Base-by-base conservation (phyloP, 2,113 vertebrate genomes). In the Erythrolamprus reginae region DNA sequence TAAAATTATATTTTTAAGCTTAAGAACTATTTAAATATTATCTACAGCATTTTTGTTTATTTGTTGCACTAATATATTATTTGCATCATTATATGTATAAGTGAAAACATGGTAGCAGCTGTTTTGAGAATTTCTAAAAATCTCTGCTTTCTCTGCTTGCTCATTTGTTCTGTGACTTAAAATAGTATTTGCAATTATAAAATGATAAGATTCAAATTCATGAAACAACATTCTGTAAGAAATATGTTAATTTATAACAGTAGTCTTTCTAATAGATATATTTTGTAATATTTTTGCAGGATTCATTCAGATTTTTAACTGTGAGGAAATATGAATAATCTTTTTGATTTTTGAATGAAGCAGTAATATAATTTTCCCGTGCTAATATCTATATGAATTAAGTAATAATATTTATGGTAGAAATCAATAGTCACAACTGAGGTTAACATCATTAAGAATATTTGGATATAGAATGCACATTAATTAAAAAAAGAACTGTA, bases 271-370 rank as follows among this genome's bases (percentile, higher is more conserved):
- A 48, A 28, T 50, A 65, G 26, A 9, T 55, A 13, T 33, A 58
- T 8, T 48, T 33, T 33, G 45, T 84, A 77, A 38, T 38, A 38
- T 38, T 23, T 12, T n/a, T 19, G 17, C 24, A n/a, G 5, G 38
- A 12, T 42, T 26, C 17, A 19, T 23, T 45, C 53, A 33, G 84
- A 61, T 90, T 23, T 90, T 47, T 70, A 45, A 10, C 55, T 84
- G 5, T 51, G 51, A 65, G 51, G 10, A 58, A 51, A 17, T 77
- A 42, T 4, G 17, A 77, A 38, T 77, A 77, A 38, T 8, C 9
- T 94, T 93, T 86, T 77, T 0, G 50, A 48, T 50, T 84, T 93
- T 94, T 91, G 38, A 48, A 21, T 45, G 24, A 19, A 83, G 51
- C 19, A 21, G 53, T 77, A 87, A 42, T 82, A 56, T 6, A 87